Evolutionary conservation across 2,113 vertebrate genomes (phyloP).

Genomic region (Syngnathus typhle): DNA sequence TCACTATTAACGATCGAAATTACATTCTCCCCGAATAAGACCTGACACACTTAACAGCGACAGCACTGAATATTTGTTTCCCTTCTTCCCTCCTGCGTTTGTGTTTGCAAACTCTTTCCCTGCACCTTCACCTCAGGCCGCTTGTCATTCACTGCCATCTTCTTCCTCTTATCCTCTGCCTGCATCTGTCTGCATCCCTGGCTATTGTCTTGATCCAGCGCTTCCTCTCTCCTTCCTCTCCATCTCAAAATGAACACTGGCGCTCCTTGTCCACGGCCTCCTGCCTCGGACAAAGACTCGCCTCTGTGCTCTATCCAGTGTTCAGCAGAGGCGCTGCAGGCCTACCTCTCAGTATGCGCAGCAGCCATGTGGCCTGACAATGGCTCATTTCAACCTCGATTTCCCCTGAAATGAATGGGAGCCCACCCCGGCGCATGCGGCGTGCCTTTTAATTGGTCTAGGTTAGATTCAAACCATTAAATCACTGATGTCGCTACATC

Average conservation of each 20-base stretch:
- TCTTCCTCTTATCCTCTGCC: conserved; percentile 42
- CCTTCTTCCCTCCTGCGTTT: conserved; percentile 11
- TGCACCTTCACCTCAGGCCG: conserved; percentile 27
- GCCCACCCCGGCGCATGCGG: conserved; percentile 56
- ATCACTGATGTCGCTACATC: conserved; percentile 69
- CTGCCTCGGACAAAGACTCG: conserved; percentile 43
- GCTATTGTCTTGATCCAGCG: conserved; percentile 26
- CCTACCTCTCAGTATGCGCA: conserved; percentile 56
- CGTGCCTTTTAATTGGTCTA: conserved; percentile 69
- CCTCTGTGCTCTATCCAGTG: conserved; percentile 53
- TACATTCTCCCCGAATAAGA: neutral
- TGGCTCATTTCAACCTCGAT: conserved; percentile 75
- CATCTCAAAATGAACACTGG: conserved; percentile 56
- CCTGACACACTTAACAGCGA: neutral
- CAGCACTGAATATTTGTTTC: too few species aligned
- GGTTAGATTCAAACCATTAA: conserved; percentile 76
- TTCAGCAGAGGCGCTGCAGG: conserved; percentile 51
- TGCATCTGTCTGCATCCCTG: conserved; percentile 47
- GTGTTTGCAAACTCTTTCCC: conserved; percentile 24
- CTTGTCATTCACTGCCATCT: conserved; percentile 50
- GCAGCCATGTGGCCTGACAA: conserved; percentile 65
- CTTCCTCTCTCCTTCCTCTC: conserved; percentile 56
- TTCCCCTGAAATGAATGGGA: conserved; percentile 72
- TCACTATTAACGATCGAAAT: neutral
- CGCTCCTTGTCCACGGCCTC: conserved; percentile 51